phyloP scores from a whole-genome alignment of 1,140 invertebrate genomes.

The Xylocopa sonorina region DNA sequence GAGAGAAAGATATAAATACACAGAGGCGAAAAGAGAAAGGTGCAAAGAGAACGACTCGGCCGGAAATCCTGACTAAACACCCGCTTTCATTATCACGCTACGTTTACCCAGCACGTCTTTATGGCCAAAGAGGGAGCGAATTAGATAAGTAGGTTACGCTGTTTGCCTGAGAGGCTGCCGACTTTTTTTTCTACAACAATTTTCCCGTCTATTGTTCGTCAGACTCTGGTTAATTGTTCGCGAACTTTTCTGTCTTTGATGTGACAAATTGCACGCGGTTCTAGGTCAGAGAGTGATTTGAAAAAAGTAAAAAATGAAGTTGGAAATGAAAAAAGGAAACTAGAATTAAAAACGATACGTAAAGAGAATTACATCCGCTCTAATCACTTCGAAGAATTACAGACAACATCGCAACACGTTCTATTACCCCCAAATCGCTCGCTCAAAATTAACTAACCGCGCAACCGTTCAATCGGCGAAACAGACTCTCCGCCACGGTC shows the following conservation, averaged over 20 bases:
- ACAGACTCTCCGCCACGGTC: neutral
- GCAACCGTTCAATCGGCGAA: neutral
- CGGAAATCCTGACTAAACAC: constrained; percentile 74
- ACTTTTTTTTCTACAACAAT: neutral
- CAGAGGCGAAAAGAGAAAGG: constrained; percentile 37
- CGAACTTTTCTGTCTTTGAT: too few species aligned
- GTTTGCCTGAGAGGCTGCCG: constrained; percentile 13
- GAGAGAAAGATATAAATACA: constrained; percentile 21
- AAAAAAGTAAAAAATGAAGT: too few species aligned
- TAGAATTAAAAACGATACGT: too few species aligned
- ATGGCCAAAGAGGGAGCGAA: constrained; percentile 59
- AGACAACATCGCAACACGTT: too few species aligned
- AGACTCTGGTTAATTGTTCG: neutral
- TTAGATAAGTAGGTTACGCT: constrained; percentile 70
- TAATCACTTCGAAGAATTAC: too few species aligned
- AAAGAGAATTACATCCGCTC: too few species aligned
- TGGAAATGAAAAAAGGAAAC: too few species aligned
- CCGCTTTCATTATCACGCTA: constrained; percentile 74
- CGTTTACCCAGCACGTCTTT: constrained; percentile 66
- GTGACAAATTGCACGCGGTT: neutral
- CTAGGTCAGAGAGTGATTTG: too few species aligned
- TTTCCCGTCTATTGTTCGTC: neutral
- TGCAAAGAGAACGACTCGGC: constrained; percentile 55
- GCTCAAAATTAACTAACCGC: neutral
- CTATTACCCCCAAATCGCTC: neutral